A percentile compares a stretch with the other conserved stretches of the same genome.
Conservation (phyloP, 2,113 vertebrate genomes). For the Eurystomus gularis region DNA sequence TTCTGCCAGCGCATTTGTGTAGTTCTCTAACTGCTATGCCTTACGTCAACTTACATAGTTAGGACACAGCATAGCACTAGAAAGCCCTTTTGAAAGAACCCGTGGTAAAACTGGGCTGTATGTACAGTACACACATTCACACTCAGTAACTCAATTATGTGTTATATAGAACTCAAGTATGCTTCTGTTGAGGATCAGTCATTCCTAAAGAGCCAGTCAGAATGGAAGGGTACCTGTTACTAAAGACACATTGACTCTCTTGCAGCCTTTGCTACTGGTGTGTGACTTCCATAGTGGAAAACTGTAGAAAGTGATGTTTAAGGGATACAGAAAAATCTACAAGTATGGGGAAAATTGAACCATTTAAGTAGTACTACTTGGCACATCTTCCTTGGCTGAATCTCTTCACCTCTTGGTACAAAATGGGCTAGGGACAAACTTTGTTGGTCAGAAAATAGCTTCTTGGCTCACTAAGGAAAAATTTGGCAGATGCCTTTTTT, state of each 20-base stretch:
- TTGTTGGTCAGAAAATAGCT: neutral
- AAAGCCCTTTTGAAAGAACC: neutral
- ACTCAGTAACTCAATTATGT: neutral
- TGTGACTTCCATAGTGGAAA: rapidly evolving
- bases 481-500: neutral
- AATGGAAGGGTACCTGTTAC: neutral
- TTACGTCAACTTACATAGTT: neutral
- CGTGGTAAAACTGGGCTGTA: neutral
- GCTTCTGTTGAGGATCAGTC: neutral
- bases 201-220: neutral
- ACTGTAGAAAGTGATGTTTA: neutral
- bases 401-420: neutral
- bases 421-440: neutral
- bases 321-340: neutral
- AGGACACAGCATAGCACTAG: rapidly evolving
- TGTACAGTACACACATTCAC: neutral
- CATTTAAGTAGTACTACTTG: neutral
- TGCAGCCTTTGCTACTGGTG: neutral
- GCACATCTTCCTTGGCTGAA: neutral
- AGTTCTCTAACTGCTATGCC: neutral
- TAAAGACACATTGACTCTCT: neutral
- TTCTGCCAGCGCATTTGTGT: rapidly evolving
- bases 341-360: rapidly evolving
- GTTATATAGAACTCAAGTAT: neutral
- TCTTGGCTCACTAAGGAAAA: neutral